These are phyloP conservation scores for Panthera leo DNA, from an alignment of 2,113 vertebrate species.

Conservation along the genomic window DNA sequence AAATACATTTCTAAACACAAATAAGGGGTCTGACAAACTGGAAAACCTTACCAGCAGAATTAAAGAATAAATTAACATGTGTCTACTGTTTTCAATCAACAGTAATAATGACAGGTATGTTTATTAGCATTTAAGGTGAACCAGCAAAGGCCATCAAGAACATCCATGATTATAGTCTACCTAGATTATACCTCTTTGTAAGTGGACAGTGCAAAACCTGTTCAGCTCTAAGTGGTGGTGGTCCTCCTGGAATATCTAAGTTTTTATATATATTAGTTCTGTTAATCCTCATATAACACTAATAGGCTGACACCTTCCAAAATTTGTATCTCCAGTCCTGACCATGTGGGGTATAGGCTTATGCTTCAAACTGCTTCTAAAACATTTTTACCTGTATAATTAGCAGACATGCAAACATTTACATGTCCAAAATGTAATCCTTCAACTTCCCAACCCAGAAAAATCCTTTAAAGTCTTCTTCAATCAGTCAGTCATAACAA, in stretches of 20 bases:
- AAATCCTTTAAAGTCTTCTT: not conserved
- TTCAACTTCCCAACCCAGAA: not conserved
- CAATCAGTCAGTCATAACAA: not conserved
- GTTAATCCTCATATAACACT: not conserved
- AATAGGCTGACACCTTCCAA: not conserved
- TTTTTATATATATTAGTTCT: not conserved
- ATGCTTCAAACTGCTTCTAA: not conserved
- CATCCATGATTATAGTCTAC: not conserved
- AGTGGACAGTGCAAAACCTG: not conserved
- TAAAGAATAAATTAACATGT: conserved; percentile 31
- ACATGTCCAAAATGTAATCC: not conserved
- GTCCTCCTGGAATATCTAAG: not conserved
- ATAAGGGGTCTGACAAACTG: conserved; percentile 11
- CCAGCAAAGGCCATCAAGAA: not conserved
- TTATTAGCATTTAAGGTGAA: not conserved
- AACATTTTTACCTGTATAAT: not conserved
- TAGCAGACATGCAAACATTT: not conserved
- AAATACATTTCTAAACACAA: conserved; percentile 64
- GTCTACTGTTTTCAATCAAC: conserved; percentile 51
- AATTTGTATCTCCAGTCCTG: not conserved
- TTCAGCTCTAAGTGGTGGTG: not conserved
- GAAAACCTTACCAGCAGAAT: conserved; percentile 42
- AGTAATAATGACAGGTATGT: not conserved
- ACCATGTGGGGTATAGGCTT: not conserved
- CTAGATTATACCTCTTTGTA: not conserved